Evolutionary conservation across 2,113 vertebrate genomes (phyloP).

Genomic region (Candoia aspera): DNA sequence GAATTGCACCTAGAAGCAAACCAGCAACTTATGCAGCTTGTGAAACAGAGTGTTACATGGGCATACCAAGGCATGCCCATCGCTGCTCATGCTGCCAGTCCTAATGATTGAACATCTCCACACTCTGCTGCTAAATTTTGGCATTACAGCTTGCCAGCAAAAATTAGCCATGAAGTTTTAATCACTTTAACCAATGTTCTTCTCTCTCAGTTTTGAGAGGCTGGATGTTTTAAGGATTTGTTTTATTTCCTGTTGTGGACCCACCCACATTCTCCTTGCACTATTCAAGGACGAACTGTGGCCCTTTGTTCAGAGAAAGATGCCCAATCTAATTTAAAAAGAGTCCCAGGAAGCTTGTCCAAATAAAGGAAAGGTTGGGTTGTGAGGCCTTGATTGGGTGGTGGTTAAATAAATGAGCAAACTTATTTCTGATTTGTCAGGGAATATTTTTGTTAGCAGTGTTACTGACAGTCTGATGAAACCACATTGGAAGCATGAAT

Average conservation of each 20-base stretch:
- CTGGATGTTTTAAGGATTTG: background rate
- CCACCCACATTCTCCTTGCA: background rate
- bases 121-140: background rate
- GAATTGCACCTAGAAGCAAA: background rate
- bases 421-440: background rate
- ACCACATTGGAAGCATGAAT: background rate
- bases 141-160: background rate
- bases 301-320: background rate
- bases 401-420: background rate
- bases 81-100: background rate
- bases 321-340: background rate
- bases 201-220: background rate
- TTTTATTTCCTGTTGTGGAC: background rate
- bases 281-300: background rate
- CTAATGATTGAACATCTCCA: background rate
- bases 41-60: background rate
- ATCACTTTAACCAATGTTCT: background rate
- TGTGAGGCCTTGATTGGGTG: background rate
- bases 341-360: background rate
- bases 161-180: background rate
- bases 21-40: background rate
- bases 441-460: background rate
- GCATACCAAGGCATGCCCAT: background rate
- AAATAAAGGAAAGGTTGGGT: background rate
- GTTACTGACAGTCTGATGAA: background rate